Conservation (phyloP, 2,797 vertebrate genomes). For the Helostoma temminkii region DNA sequence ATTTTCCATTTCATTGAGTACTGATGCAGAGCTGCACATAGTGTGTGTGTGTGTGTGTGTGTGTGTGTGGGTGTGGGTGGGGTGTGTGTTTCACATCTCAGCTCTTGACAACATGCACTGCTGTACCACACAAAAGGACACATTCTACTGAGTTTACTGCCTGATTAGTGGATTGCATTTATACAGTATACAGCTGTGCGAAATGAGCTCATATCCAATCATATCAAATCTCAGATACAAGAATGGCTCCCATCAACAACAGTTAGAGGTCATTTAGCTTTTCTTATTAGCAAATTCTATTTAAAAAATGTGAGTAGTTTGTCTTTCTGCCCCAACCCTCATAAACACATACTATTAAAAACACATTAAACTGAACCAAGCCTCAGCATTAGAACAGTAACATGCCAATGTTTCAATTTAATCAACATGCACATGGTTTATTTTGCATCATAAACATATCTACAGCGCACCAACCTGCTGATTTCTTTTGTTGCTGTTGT, state of each 20-base stretch:
- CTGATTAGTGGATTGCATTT: conserved; percentile 47
- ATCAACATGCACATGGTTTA: too few relatives aligned
- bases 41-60: conserved; percentile 31
- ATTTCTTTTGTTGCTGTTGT: too few relatives aligned
- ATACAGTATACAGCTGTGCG: conserved; percentile 7
- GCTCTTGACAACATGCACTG: conserved; percentile 50
- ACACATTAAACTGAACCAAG: too few relatives aligned
- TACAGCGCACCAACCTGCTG: too few relatives aligned
- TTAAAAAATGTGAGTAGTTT: too few relatives aligned
- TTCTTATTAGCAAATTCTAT: not conserved
- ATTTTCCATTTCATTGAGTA: conserved; percentile 74
- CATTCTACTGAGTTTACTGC: conserved; percentile 67
- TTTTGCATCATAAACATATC: too few relatives aligned
- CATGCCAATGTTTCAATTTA: too few relatives aligned
- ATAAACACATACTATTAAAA: too few relatives aligned
- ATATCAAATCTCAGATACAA: not conserved
- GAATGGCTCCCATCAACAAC: not conserved
- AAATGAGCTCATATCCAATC: conserved; percentile 39
- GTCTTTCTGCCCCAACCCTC: too few relatives aligned
- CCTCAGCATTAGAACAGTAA: too few relatives aligned
- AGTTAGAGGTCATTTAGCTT: not conserved
- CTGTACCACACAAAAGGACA: conserved; percentile 60
- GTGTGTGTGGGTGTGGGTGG: conserved; percentile 33
- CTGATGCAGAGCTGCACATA: conserved; percentile 69
- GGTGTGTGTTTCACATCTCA: conserved; percentile 55